Percentiles rank a stretch among this genome's conserved stretches.
These are phyloP conservation scores for Plagodis dolabraria DNA, from an alignment of 2,888 invertebrate species.

Conservation along the genomic window DNA sequence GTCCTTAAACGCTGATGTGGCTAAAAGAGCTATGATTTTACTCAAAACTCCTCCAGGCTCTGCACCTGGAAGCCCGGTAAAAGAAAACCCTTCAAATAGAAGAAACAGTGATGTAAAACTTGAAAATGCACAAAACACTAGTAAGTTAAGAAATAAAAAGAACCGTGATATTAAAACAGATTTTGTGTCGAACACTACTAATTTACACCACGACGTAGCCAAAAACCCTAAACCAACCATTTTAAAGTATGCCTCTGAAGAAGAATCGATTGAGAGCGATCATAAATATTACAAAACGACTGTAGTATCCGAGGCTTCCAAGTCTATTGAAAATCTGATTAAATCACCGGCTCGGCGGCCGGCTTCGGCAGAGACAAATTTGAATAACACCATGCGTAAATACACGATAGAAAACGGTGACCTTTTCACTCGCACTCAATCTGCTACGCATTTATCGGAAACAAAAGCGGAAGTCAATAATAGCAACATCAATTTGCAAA, in stretches of 20 bases:
- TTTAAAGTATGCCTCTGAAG: conserved; percentile 45
- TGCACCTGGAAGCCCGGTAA: conserved; percentile 52
- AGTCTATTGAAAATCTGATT: conserved; percentile 64
- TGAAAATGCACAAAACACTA: conserved; percentile 4
- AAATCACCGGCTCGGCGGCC: conserved; percentile 71
- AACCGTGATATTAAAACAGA: conserved; percentile 14
- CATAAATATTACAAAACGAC: conserved; percentile 49
- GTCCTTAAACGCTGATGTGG: conserved; percentile 51
- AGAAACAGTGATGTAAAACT: conserved; percentile 14
- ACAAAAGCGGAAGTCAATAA: conserved; percentile 29
- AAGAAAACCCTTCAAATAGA: conserved; percentile 34
- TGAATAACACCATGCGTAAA: conserved; percentile 48
- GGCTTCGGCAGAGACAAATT: conserved; percentile 55
- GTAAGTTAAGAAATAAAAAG: conserved; percentile 25
- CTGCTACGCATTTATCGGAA: conserved; percentile 51
- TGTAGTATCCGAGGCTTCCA: conserved; percentile 49
- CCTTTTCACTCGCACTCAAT: conserved; percentile 54
- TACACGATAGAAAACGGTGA: conserved; percentile 47
- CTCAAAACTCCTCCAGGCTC: conserved; percentile 70
- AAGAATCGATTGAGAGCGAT: conserved; percentile 51
- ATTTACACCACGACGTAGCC: background rate
- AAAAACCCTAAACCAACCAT: conserved; percentile 10
- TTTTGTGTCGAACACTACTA: conserved; percentile 5
- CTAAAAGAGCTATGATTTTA: conserved; percentile 61
- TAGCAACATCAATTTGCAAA: conserved; percentile 22